These are phyloP conservation scores for Drosophila auraria DNA, from an alignment of 1,140 invertebrate genomes.

Conservation along the genomic window DNA sequence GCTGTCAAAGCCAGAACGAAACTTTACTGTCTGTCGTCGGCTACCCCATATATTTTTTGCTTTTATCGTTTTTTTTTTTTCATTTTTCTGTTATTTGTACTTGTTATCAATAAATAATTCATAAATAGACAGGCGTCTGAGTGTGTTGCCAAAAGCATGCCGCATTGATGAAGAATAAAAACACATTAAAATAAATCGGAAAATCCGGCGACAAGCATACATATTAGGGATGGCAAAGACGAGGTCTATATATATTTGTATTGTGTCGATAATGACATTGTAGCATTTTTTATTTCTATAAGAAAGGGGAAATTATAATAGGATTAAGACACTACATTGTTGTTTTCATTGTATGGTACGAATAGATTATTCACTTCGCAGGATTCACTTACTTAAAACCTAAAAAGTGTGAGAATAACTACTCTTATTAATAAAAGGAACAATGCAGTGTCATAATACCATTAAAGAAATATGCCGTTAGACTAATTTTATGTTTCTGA, in stretches of 20 bases:
- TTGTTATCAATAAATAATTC: constrained; percentile 74
- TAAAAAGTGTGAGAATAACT: no score
- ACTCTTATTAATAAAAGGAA: no score
- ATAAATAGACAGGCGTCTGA: constrained; percentile 53
- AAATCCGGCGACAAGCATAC: constrained; percentile 47
- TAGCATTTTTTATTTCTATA: not conserved
- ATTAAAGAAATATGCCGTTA: no score
- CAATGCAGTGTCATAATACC: no score
- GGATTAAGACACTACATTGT: not conserved
- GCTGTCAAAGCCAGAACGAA: constrained; percentile 58
- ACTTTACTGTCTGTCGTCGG: constrained; percentile 41
- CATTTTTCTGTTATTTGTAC: constrained; percentile 24
- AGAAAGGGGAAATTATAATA: no score
- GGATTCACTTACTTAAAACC: no score
- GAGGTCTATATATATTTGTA: not conserved
- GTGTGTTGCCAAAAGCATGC: constrained; percentile 37
- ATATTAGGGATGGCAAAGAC: constrained; percentile 11
- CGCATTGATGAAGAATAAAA: constrained; percentile 64
- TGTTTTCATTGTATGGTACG: not conserved
- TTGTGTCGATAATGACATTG: not conserved
- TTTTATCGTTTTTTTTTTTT: not conserved
- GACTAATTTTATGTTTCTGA: no score
- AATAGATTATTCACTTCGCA: no score
- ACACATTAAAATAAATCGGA: constrained; percentile 73
- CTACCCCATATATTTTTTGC: constrained; percentile 7